Base-by-base conservation (phyloP, 2,888 invertebrate species). In the Cryptophagus acutangulus region DNA sequence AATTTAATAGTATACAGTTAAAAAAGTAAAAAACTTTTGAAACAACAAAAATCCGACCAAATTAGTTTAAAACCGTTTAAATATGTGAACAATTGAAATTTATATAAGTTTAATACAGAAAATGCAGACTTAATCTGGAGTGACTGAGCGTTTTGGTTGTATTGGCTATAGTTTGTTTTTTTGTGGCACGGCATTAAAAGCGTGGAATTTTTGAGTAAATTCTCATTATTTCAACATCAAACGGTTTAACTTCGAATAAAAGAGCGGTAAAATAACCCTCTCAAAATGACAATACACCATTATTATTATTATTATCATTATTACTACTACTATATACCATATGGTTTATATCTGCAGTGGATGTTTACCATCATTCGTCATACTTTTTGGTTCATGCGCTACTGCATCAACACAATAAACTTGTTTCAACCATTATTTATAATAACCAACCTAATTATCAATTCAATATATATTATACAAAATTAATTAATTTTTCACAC, bases 301-400 rank as follows among this genome's bases (percentile, higher is more conserved):
- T n/a, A n/a, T n/a, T n/a, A n/a, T n/a, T n/a, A n/a, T n/a, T n/a
- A n/a, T n/a, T n/a, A n/a, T 20, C 6, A n/a, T 20, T 20, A n/a
- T 8, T 20, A n/a, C 6, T n/a, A 20, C 6, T 20, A 20, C 24
- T 8, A 20, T 5, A 15, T 3, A 36, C 12, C 36, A 36, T 36
- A 36, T 36, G 36, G 36, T n/a, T n/a, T n/a, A n/a, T n/a, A n/a
- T n/a, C n/a, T n/a, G n/a, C n/a, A n/a, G n/a, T 36, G 36, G 16
- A 36, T 36, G 36, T 36, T 36, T 14, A 18, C 13, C 20, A 24
- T 10, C 6, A 33, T 36, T 36, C 36, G 36, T 36, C 36, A 25
- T 36, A 25, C 25, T 24, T n/a, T n/a, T n/a, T n/a, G 24, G 4
- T 36, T 36, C 20, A 36, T 20, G 36, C 13, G 14, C 20, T 9